Base-by-base conservation (phyloP, 2,888 invertebrate species). In the Hecatera dysodea region DNA sequence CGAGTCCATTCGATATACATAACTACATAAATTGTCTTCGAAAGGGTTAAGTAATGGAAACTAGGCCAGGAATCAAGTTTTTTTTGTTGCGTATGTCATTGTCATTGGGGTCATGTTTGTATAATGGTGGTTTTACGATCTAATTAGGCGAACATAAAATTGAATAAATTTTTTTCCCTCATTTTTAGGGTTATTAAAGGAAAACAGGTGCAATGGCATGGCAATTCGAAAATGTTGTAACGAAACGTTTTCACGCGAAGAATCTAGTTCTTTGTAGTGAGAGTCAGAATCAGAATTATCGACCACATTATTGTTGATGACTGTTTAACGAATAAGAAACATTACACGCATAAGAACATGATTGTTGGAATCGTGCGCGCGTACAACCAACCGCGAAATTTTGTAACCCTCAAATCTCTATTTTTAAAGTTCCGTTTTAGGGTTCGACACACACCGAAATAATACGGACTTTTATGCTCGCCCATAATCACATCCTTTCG, bases 401-500 rank as follows among this genome's bases (percentile, higher is more conserved):
- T 75, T 75, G 64, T 83, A 82, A 78, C 89, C 88, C 88, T 87
- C 83, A 74, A 83, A 79, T 79, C 73, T 88, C 91, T 93, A 93
- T 93, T 94, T 95, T 94, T 91, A 91, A 92, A 93, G 90, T 91
- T 90, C 90, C 90, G 86, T 86, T 90, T 86, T 84, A 74, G 85
- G 84, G 81, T 82, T 79, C 81, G 86, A 73, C 66, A 70, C 85
- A 89, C 83, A 89, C 92, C 89, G 85, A 91, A 93, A 94, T 93
- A 92, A 91, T 92, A 89, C 88, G 63, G 69, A 91, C 90, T 93
- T 95, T 95, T 94, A 95, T 93, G 95, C 91, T 92, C 93, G 90
- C 86, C 88, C 92, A 92, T 95, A 95, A 95, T 95, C 94, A 94
- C 94, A 94, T 94, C 94, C 95, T 95, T 94, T 93, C 89, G 91